Conservation (phyloP, 2,113 vertebrate species). For the Kryptolebias marmoratus region DNA sequence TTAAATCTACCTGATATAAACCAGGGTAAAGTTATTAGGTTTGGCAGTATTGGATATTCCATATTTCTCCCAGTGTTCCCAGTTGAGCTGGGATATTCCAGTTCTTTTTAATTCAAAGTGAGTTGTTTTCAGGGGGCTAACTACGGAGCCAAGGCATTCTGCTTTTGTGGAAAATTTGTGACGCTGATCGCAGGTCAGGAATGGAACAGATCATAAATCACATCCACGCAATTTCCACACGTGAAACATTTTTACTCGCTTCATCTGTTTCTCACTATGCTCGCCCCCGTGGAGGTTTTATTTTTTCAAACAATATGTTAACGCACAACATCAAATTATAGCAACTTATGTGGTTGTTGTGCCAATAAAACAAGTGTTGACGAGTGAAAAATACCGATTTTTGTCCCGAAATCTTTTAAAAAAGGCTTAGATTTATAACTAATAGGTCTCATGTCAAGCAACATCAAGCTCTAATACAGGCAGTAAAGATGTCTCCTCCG, state of each 20-base stretch:
- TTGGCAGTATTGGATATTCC: not conserved
- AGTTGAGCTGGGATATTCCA: conserved; percentile 7
- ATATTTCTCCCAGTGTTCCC: too few relatives aligned
- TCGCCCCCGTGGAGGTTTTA: conserved; percentile 15
- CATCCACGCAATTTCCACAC: conserved; percentile 44
- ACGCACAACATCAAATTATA: conserved; percentile 9
- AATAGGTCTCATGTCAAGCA: conserved; percentile 45
- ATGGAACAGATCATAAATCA: conserved; percentile 57
- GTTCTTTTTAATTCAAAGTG: conserved; percentile 40
- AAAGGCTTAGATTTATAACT: conserved; percentile 28
- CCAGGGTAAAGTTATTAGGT: not conserved
- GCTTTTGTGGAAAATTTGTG: conserved; percentile 45
- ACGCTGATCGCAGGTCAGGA: conserved; percentile 37
- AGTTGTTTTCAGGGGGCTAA: conserved; percentile 35
- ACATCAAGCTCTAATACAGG: conserved; percentile 57
- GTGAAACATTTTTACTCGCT: conserved; percentile 45
- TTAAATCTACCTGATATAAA: not conserved
- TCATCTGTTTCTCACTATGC: conserved; percentile 43
- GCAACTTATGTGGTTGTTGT: conserved; percentile 15
- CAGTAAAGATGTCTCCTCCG: conserved; percentile 79
- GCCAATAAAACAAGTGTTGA: conserved; percentile 6
- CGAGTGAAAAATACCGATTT: conserved; percentile 19
- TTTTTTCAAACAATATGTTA: conserved; percentile 17
- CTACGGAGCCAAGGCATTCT: conserved; percentile 30
- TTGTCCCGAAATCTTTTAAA: not conserved